phyloP scores from a whole-genome alignment of 2,113 vertebrate genomes.

The Ptychochromis oligacanthus region DNA sequence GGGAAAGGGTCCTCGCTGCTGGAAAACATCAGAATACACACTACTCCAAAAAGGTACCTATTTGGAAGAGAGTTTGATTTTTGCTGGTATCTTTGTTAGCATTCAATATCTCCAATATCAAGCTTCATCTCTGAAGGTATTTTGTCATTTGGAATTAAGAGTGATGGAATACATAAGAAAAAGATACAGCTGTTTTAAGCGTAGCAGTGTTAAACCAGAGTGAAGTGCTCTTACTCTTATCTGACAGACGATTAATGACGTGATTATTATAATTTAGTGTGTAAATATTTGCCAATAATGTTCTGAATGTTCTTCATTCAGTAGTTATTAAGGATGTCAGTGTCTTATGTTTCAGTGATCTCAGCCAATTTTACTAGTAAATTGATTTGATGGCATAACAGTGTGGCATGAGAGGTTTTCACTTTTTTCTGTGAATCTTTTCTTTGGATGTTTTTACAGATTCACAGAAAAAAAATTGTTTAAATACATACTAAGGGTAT shows the following conservation, averaged over 20 bases:
- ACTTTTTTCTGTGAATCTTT: background rate
- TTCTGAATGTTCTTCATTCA: no score
- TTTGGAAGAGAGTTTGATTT: background rate
- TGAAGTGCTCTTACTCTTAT: background rate
- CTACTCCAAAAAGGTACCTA: conserved; percentile 88
- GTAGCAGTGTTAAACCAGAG: background rate
- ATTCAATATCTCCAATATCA: background rate
- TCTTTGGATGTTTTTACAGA: no score
- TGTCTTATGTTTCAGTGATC: no score
- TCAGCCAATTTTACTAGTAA: no score
- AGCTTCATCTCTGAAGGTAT: background rate
- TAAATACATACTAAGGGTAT: background rate
- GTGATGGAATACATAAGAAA: no score
- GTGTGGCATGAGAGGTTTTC: background rate
- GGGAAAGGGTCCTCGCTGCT: conserved; percentile 88
- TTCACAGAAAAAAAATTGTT: no score
- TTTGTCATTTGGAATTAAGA: background rate
- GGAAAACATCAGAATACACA: conserved; percentile 88
- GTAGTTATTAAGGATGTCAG: background rate
- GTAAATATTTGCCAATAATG: background rate
- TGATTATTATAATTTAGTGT: background rate
- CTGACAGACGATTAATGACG: no score
- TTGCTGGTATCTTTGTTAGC: background rate
- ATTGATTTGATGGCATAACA: background rate
- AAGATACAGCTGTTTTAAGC: background rate